Evolutionary conservation across 1,140 invertebrate species (phyloP).

Genomic region (Pseudomyrmex gracilis): DNA sequence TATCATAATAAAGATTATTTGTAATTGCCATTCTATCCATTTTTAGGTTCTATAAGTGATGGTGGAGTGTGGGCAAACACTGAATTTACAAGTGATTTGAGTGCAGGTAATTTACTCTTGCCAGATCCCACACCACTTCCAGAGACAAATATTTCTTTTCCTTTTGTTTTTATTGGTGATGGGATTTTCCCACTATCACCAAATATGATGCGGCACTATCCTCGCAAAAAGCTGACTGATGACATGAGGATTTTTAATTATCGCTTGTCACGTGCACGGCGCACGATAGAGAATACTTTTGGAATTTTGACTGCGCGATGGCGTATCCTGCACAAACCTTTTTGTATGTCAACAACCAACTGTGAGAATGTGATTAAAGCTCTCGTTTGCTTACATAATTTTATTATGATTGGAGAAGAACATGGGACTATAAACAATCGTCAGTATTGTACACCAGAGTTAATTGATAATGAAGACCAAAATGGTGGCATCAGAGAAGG

Average conservation of each 20-base stretch:
- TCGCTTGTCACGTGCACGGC: not conserved
- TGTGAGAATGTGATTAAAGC: not conserved
- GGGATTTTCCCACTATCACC: not conserved
- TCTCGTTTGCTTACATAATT: constrained; percentile 9
- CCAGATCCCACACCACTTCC: constrained; percentile 2
- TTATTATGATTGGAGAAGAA: constrained; percentile 19
- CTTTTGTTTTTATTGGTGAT: not conserved
- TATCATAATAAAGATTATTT: too few relatives aligned
- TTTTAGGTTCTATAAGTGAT: too few relatives aligned
- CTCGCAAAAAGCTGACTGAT: not conserved
- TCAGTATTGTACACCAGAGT: not conserved
- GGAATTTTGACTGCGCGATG: constrained; percentile 3
- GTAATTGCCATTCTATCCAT: too few relatives aligned
- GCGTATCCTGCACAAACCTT: not conserved
- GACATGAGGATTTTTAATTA: constrained; percentile 4
- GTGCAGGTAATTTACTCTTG: not conserved
- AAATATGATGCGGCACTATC: constrained; percentile 2
- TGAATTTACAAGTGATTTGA: constrained; percentile 6
- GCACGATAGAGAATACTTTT: constrained; percentile 4
- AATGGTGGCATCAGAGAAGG: too few relatives aligned
- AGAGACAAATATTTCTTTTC: constrained; percentile 2
- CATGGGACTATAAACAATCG: not conserved
- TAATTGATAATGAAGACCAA: too few relatives aligned
- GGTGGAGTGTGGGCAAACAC: not conserved
- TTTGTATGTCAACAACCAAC: not conserved